Evolutionary conservation across 2,888 invertebrate genomes (phyloP), one percentile per base, ranked within the genome.

Genomic region (Tethea ocularis): DNA sequence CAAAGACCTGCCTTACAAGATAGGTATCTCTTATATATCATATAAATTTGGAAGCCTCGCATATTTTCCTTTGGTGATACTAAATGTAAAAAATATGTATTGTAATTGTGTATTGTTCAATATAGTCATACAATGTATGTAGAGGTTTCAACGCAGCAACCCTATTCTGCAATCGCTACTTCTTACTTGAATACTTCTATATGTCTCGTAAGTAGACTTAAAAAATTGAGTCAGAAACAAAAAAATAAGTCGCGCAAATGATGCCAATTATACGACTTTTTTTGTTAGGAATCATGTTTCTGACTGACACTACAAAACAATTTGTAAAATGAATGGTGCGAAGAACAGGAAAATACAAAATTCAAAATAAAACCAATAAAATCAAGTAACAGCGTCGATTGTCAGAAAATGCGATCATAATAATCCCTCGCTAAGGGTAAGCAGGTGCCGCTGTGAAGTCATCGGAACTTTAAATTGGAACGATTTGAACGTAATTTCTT

Each of bases 281-380:
- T 33, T 2, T 33, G 5, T 26, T 33, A 13, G 13, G 2, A 13
- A 13, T 33, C 33, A 33, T 33, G 13, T 13, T 33, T 6, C 33
- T 33, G 33, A 33, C 33, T 33, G 33, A 33, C 33, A 3, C 3
- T 33, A 61, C 53, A 63, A 63, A 58, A 51, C 59, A 46, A 51
- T 52, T 52, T 38, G 52, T 58, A 52, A 51, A 60, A 62, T 58
- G 36, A 63, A 63, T 69, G 61, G 61, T 64, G 57, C 62, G 68
- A 38, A 67, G 71, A 38, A 74, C 68, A 72, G 46, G 46, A n/a
- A 46, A 46, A 46, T 46, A 46, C 46, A 22, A 54, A 54, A n/a
- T 54, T 33, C 17, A 13, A 33, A 54, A 54, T 54, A 54, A 36
- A 54, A 33, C 54, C 33, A 36, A 54, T 54, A 54, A 54, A 54